Evolutionary conservation across 1,140 invertebrate genomes (phyloP).

Genomic region (Trichoplusia ni): DNA sequence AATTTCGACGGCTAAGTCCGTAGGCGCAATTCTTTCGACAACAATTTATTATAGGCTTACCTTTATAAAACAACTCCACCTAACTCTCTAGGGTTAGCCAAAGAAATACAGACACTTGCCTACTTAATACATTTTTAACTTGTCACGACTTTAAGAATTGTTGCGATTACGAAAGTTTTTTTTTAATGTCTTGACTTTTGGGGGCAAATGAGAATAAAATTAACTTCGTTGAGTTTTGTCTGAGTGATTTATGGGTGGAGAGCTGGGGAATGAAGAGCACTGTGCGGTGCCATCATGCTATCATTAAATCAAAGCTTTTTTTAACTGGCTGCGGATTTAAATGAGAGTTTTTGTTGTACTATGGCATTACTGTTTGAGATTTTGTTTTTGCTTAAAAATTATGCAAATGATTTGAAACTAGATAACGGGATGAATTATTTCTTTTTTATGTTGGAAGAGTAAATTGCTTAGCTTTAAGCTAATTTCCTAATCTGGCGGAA

Average conservation of each 20-base stretch:
- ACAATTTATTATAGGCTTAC: too few relatives aligned
- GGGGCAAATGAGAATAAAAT: conserved; percentile 13
- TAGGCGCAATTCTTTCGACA: too few relatives aligned
- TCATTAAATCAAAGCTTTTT: conserved; percentile 14
- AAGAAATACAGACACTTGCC: not conserved
- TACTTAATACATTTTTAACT: not conserved
- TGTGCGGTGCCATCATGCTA: not conserved
- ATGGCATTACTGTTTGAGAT: too few relatives aligned
- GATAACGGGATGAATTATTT: too few relatives aligned
- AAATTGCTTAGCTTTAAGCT: too few relatives aligned
- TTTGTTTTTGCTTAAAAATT: too few relatives aligned
- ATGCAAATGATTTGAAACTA: too few relatives aligned
- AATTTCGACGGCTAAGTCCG: too few relatives aligned
- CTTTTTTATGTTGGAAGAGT: too few relatives aligned
- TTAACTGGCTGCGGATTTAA: not conserved
- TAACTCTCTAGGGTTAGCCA: too few relatives aligned
- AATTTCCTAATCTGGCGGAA: too few relatives aligned
- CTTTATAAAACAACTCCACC: too few relatives aligned
- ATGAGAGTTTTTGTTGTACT: not conserved
- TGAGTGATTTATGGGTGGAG: conserved; percentile 18
- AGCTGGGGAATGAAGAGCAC: not conserved
- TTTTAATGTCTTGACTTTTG: conserved; percentile 2
- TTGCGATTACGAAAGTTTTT: not conserved
- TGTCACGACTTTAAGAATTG: not conserved
- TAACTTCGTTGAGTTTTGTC: conserved; percentile 7